A percentile compares a stretch with the other conserved stretches of the same genome.
Evolutionary conservation across 2,797 vertebrate species (phyloP).

Genomic region (Anabacerthia variegaticeps): DNA sequence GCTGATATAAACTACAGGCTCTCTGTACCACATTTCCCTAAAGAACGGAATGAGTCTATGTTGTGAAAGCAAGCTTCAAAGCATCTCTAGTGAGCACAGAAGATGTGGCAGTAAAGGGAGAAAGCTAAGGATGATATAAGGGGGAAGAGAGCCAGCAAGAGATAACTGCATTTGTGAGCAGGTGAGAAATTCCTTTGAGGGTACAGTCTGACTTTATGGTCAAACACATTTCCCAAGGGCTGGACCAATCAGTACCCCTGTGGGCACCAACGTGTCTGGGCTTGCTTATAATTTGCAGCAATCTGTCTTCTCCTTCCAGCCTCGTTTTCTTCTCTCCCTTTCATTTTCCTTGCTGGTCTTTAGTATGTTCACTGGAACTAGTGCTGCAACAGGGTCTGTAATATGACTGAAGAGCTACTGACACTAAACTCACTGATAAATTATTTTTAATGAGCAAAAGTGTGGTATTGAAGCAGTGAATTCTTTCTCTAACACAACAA

Average conservation of each 20-base stretch:
- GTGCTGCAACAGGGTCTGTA: neutral
- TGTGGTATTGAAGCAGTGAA: neutral
- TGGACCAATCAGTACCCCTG: neutral
- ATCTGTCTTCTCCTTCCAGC: slow-evolving; percentile 36
- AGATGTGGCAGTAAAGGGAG: neutral
- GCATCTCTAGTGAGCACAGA: neutral
- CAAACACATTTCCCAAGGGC: slow-evolving; percentile 57
- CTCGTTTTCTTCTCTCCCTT: neutral
- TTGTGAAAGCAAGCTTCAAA: neutral
- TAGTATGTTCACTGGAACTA: neutral
- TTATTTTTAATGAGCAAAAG: slow-evolving; percentile 57
- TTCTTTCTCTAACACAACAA: slow-evolving; percentile 13
- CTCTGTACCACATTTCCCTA: neutral
- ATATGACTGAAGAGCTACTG: slow-evolving; percentile 28
- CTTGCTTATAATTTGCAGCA: slow-evolving; percentile 62
- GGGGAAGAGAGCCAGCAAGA: neutral
- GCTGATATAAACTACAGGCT: neutral
- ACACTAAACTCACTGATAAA: neutral
- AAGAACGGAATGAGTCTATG: neutral
- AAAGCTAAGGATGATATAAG: neutral
- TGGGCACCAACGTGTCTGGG: slow-evolving; percentile 15
- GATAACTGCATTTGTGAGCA: neutral
- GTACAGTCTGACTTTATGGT: slow-evolving; percentile 11
- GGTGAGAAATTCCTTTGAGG: slow-evolving; percentile 27
- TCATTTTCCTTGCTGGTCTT: slow-evolving; percentile 4